These are phyloP conservation scores for Lineus longissimus DNA, from an alignment of 1,140 invertebrate species.

Conservation along the genomic window DNA sequence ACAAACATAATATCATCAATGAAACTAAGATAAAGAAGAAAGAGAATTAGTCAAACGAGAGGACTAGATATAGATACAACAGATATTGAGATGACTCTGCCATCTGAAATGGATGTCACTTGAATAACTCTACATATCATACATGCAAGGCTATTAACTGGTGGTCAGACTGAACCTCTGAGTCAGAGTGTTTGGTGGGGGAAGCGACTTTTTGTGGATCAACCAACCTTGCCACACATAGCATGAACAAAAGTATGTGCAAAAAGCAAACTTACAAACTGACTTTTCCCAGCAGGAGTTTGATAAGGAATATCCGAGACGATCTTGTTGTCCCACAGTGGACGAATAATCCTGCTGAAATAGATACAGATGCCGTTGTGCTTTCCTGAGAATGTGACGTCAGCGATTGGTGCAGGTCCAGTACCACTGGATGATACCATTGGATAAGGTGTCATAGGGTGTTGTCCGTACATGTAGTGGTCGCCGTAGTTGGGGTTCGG, in stretches of 20 bases:
- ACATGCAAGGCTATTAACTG: too few relatives aligned
- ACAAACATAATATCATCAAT: background rate
- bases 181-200: too few relatives aligned
- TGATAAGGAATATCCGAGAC: slow-evolving; percentile 40
- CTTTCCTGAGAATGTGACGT: slow-evolving; percentile 73
- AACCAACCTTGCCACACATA: too few relatives aligned
- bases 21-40: slow-evolving; percentile 15
- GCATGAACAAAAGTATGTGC: background rate
- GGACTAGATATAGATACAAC: too few relatives aligned
- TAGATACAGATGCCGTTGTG: slow-evolving; percentile 92
- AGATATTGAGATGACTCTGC: too few relatives aligned
- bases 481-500: background rate
- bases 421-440: slow-evolving; percentile 18
- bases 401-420: slow-evolving; percentile 41
- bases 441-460: too few relatives aligned
- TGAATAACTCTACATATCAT: too few relatives aligned
- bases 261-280: slow-evolving; percentile 34
- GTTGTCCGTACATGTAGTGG: too few relatives aligned
- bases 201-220: too few relatives aligned
- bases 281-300: slow-evolving; percentile 32
- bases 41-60: too few relatives aligned
- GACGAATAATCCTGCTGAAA: slow-evolving; percentile 68
- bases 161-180: too few relatives aligned
- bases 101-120: too few relatives aligned
- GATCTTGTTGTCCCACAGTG: slow-evolving; percentile 50